Evolutionary conservation across 2,888 invertebrate species (phyloP).

Genomic region (Yponomeuta plumbellus): DNA sequence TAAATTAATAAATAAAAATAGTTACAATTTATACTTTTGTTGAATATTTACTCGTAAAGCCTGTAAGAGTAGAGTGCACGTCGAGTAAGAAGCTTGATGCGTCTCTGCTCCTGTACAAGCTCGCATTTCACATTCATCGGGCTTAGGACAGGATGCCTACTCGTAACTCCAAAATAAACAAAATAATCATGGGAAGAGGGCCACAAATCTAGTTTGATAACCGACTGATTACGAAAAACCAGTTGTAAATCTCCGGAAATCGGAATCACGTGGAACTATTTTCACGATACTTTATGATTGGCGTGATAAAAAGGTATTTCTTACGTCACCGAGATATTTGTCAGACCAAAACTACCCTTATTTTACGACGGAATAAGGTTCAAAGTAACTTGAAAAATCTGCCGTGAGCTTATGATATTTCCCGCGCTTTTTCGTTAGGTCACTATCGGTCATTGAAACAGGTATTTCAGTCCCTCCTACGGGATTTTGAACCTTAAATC

Average conservation of each 20-base stretch:
- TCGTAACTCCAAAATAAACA: neutral
- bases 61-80: too few relatives aligned
- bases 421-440: slow-evolving; percentile 63
- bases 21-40: too few relatives aligned
- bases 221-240: neutral
- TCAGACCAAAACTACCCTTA: neutral
- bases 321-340: neutral
- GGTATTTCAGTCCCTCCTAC: slow-evolving; percentile 37
- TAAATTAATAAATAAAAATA: too few relatives aligned
- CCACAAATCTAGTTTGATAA: neutral
- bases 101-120: too few relatives aligned
- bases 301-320: neutral
- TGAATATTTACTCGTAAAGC: too few relatives aligned
- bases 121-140: too few relatives aligned
- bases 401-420: slow-evolving; percentile 26
- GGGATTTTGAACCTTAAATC: slow-evolving; percentile 25
- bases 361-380: neutral
- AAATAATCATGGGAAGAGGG: neutral
- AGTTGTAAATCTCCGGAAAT: neutral
- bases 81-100: too few relatives aligned
- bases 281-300: neutral
- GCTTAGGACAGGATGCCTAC: too few relatives aligned
- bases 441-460: slow-evolving; percentile 64
- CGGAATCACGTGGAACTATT: neutral
- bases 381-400: neutral